Percentiles rank a stretch among this genome's conserved stretches.
phyloP scores from a whole-genome alignment of 2,888 invertebrate species.

The Ophion ellenae region DNA sequence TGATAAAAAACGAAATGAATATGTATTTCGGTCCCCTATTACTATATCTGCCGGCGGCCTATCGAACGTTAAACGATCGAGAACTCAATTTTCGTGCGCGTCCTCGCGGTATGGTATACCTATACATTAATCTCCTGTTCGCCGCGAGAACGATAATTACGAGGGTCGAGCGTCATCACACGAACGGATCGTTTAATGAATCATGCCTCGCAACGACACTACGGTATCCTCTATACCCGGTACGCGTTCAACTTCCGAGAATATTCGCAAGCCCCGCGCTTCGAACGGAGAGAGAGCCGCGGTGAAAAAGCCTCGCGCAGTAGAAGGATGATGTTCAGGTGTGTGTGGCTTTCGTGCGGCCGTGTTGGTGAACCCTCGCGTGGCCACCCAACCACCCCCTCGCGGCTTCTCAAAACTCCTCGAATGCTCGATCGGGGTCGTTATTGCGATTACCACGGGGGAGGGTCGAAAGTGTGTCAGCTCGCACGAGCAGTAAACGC shows the following conservation, averaged over 20 bases:
- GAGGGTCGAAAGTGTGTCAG: too few species aligned
- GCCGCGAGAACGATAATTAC: slow-evolving; percentile 20
- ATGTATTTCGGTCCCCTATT: too few species aligned
- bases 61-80: too few species aligned
- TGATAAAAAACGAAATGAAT: too few species aligned
- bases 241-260: slow-evolving; percentile 74
- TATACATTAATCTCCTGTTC: not conserved
- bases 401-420: not conserved
- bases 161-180: not conserved
- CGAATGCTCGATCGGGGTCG: slow-evolving; percentile 46
- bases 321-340: not conserved
- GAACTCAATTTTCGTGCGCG: not conserved
- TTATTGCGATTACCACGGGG: slow-evolving; percentile 3
- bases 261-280: slow-evolving; percentile 35
- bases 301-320: not conserved
- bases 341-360: too few species aligned
- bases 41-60: too few species aligned
- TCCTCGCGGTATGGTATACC: not conserved
- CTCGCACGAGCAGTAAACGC: too few species aligned
- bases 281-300: not conserved
- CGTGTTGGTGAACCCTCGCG: too few species aligned
- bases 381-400: not conserved
- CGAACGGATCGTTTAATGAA: slow-evolving; percentile 70
- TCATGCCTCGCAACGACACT: slow-evolving; percentile 72
- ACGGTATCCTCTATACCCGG: slow-evolving; percentile 60